Evolutionary conservation across 2,888 invertebrate species (phyloP), one percentile per base, ranked within the genome.

Genomic region (Drosophila anomelani): DNA sequence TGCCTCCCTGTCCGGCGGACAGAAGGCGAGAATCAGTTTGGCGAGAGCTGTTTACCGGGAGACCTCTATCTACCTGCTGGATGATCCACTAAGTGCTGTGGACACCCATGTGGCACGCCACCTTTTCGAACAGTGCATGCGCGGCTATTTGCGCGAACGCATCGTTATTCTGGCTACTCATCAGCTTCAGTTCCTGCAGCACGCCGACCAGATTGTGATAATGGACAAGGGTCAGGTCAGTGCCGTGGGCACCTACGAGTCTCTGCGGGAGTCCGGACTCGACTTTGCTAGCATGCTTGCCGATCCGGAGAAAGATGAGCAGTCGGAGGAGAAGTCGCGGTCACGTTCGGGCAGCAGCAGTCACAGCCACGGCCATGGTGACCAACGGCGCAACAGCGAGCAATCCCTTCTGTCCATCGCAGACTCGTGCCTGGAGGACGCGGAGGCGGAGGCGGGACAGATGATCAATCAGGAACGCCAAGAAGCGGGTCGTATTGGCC

Each of bases 61-160:
- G 75, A 95, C 97, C 0, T 97, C 97, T 80, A 95, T 98, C 77
- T 98, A 97, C 90, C 92, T 98, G 17, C 93, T 98, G 60, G 98
- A 98, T 91, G 98, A 98, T 93, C 98, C 98, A 0, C 93, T 98
- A 41, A 96, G 97, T 72, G 98, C 98, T 0, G 98, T 98, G n/a
- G 98, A 98, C 93, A 95, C 97, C 0, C 96, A 97, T 91, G 98
- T 98, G 1, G 97, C 97, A 1, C 95, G 96, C 6, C 96, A 97
- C 92, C 93, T 98, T 79, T 98, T 98, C 92, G 96, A 98, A 73
- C 91, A 92, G 57, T 93, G 93, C 51, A 92, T 93, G 90, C 90
- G 92, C 9, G 91, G 91, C 5, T 93, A 88, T 81, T 91, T 97
- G 63, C 93, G 93, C 46, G 93, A 94, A n/a, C 95, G 96, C 90